A percentile compares a stretch with the other conserved stretches of the same genome.
Conservation (phyloP, 2,888 invertebrate species). For the Platycnemis pennipes region DNA sequence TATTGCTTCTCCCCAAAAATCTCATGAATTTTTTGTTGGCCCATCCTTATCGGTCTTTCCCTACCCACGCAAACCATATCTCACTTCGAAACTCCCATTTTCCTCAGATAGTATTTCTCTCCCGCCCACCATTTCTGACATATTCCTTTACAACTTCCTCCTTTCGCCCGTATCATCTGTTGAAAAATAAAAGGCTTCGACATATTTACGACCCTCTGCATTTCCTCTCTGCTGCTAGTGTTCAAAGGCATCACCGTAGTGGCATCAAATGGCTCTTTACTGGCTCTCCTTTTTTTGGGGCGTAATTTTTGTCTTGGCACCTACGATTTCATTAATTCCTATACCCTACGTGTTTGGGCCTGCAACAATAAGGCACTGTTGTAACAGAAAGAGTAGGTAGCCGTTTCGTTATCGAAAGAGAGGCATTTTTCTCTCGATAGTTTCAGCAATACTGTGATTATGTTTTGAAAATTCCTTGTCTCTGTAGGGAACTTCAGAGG, state of each 20-base stretch:
- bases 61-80: conserved; percentile 20
- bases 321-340: neutral
- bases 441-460: too few relatives aligned
- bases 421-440: too few relatives aligned
- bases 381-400: too few relatives aligned
- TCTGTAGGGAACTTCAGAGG: too few relatives aligned
- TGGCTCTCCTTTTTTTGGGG: conserved; percentile 14
- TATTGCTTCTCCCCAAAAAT: neutral
- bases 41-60: neutral
- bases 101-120: neutral
- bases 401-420: too few relatives aligned
- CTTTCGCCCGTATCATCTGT: neutral
- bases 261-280: conserved; percentile 38
- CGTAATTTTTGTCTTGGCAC: conserved; percentile 1
- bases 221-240: neutral
- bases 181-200: conserved; percentile 28
- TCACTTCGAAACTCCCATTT: conserved; percentile 39
- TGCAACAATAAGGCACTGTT: too few relatives aligned
- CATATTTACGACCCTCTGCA: conserved; percentile 9
- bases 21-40: neutral
- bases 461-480: too few relatives aligned
- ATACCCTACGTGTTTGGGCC: too few relatives aligned
- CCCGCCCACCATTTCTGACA: conserved; percentile 51
- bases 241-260: neutral
- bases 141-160: neutral